phyloP scores from a whole-genome alignment of 2,113 vertebrate species.

The Balaeniceps rex region DNA sequence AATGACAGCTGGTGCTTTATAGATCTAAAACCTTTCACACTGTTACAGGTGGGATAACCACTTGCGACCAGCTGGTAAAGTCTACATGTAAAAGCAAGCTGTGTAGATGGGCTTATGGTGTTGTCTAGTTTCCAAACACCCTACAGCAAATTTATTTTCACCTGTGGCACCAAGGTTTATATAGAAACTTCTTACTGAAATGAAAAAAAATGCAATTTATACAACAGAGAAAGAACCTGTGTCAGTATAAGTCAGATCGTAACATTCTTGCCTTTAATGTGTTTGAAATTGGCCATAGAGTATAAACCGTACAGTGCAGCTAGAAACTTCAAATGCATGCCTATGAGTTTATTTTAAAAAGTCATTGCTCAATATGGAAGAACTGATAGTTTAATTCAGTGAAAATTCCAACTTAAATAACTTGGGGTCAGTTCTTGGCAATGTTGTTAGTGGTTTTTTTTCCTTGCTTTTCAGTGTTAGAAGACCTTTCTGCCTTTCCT shows the following conservation, averaged over 20 bases:
- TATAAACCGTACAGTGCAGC: neutral
- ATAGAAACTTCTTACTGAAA: neutral
- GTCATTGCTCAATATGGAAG: neutral
- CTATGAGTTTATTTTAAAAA: neutral
- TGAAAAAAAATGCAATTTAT: neutral
- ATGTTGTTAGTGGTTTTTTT: accelerated
- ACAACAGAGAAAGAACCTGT: neutral
- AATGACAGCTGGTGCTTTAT: neutral
- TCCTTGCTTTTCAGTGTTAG: neutral
- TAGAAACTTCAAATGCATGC: neutral
- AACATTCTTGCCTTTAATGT: neutral
- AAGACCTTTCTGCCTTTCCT: neutral
- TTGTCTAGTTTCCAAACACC: neutral
- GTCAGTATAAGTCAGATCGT: neutral
- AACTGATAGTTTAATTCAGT: neutral
- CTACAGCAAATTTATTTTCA: neutral
- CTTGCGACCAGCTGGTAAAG: neutral
- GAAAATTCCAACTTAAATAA: neutral
- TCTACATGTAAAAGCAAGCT: neutral
- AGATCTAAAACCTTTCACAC: neutral
- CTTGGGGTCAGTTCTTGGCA: neutral
- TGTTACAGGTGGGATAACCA: neutral
- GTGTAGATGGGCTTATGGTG: neutral
- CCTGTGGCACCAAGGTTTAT: neutral
- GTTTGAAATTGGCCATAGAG: neutral